phyloP scores from a whole-genome alignment of 1,140 invertebrate species.

The Megalonaias nervosa region DNA sequence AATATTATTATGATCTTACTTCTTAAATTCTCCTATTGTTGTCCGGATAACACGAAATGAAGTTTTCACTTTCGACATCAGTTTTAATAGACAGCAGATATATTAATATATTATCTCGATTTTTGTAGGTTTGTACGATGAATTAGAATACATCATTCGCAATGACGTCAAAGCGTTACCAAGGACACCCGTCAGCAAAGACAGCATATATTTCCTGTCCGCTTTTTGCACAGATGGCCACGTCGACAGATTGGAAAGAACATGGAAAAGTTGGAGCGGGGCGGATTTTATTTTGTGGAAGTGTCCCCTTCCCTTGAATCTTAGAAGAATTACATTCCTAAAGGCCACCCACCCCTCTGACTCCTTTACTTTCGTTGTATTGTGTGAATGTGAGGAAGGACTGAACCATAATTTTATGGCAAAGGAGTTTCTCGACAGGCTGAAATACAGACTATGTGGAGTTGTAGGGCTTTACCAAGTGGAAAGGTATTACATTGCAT shows the following conservation, averaged over 20 bases:
- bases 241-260: slow-evolving; percentile 44
- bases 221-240: slow-evolving; percentile 53
- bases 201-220: slow-evolving; percentile 54
- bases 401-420: slow-evolving; percentile 45
- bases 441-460: slow-evolving; percentile 52
- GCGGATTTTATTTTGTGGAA: slow-evolving; percentile 57
- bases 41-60: no score
- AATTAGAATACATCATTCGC: slow-evolving; percentile 48
- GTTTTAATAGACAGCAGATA: background rate
- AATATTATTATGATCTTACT: no score
- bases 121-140: slow-evolving; percentile 49
- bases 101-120: background rate
- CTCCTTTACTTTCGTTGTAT: slow-evolving; percentile 44
- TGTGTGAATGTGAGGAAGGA: slow-evolving; percentile 57
- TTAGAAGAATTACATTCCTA: slow-evolving; percentile 54
- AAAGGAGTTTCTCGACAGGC: slow-evolving; percentile 49
- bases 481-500: slow-evolving; percentile 56
- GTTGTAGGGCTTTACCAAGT: slow-evolving; percentile 56
- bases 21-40: no score
- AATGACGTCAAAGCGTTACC: slow-evolving; percentile 49
- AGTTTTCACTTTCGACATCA: no score
- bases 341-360: slow-evolving; percentile 36
- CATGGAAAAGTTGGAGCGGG: slow-evolving; percentile 58
- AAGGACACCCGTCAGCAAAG: slow-evolving; percentile 51
- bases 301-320: slow-evolving; percentile 50